Conservation (phyloP, 2,888 invertebrate genomes). For the Leptopilina myrica region DNA sequence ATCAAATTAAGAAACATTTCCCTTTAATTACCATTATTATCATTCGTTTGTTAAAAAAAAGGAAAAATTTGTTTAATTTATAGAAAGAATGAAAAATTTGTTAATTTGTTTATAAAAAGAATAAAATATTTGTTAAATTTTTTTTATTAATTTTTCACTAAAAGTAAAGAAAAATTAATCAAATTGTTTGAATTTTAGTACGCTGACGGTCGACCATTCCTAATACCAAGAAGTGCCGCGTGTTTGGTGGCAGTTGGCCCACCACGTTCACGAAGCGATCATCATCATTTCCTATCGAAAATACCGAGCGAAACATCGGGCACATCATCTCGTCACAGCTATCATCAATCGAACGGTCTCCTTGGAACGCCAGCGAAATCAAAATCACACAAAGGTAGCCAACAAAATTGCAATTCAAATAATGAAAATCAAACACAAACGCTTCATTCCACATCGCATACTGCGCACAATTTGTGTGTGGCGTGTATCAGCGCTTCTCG, state of each 20-base stretch:
- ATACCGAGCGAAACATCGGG: constrained; percentile 71
- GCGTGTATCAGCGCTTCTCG: constrained; percentile 73
- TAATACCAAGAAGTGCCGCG: constrained; percentile 81
- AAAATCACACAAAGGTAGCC: constrained; percentile 64
- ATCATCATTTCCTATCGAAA: constrained; percentile 84
- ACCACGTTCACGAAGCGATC: constrained; percentile 82
- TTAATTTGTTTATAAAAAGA: background rate
- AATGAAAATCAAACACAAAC: constrained; percentile 52
- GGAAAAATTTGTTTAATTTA: background rate
- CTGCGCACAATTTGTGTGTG: constrained; percentile 67
- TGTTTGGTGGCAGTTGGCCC: constrained; percentile 86
- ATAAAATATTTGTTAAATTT: background rate
- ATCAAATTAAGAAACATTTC: too few relatives aligned
- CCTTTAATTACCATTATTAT: too few relatives aligned
- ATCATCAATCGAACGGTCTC: constrained; percentile 74
- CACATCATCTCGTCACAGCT: constrained; percentile 70
- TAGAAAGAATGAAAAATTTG: background rate
- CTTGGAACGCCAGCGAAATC: constrained; percentile 63
- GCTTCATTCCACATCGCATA: constrained; percentile 40
- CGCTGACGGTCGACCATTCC: constrained; percentile 72
- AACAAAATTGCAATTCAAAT: constrained; percentile 55
- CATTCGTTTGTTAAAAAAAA: too few relatives aligned
- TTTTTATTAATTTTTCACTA: background rate
- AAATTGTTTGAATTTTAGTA: constrained; percentile 64
- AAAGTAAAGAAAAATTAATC: too few relatives aligned